phyloP scores from a whole-genome alignment of 2,113 vertebrate genomes.

The Crypturellus undulatus region DNA sequence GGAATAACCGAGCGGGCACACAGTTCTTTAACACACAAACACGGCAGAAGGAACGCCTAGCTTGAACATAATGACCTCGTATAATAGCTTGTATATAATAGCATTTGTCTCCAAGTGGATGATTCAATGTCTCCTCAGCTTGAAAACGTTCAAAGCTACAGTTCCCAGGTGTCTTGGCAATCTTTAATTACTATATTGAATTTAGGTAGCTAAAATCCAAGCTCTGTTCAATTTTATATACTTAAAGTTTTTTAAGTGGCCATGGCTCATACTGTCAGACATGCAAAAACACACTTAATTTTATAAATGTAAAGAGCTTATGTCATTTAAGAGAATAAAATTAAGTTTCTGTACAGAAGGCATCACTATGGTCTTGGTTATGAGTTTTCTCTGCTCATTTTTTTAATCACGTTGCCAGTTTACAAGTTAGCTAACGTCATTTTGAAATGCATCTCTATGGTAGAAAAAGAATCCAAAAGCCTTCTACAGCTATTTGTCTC shows the following conservation, averaged over 20 bases:
- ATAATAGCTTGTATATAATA: not conserved
- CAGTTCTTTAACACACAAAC: not conserved
- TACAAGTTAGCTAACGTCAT: not conserved
- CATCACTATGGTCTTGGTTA: not conserved
- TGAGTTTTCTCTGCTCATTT: not conserved
- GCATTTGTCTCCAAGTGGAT: not conserved
- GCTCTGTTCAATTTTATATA: not conserved
- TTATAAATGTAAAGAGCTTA: not conserved
- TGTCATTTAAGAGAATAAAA: not conserved
- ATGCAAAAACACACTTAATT: not conserved
- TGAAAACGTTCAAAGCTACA: not conserved
- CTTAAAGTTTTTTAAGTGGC: not conserved
- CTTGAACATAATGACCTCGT: not conserved
- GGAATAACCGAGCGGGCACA: not conserved
- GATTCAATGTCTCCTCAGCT: not conserved
- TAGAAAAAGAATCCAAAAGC: slow-evolving; percentile 22
- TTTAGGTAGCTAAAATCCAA: not conserved
- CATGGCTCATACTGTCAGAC: not conserved
- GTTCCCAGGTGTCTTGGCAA: not conserved
- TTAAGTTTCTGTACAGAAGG: not conserved
- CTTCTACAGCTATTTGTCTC: not conserved
- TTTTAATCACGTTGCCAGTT: not conserved
- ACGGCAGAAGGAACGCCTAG: not conserved
- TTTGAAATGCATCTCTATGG: not conserved
- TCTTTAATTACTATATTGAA: not conserved